Evolutionary conservation across 2,888 invertebrate genomes (phyloP).

Genomic region (Alloscopus bannaensis): DNA sequence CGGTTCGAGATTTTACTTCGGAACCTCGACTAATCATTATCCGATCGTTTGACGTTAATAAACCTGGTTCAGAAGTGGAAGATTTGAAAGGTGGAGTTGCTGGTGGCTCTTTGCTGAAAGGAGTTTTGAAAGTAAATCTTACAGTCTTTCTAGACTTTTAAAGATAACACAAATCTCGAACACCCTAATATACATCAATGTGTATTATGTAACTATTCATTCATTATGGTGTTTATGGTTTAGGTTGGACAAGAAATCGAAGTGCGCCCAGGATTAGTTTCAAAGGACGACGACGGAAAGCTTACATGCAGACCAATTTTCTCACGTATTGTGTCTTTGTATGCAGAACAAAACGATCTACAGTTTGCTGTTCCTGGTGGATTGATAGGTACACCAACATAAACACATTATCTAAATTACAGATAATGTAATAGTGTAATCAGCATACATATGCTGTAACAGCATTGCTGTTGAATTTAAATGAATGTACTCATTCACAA

Average conservation of each 20-base stretch:
- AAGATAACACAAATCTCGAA: neutral
- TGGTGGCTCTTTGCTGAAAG: slow-evolving; percentile 97
- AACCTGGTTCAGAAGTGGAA: slow-evolving; percentile 98
- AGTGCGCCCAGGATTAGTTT: slow-evolving; percentile 97
- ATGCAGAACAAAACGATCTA: slow-evolving; percentile 98
- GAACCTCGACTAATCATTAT: slow-evolving; percentile 96
- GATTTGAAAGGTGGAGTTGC: slow-evolving; percentile 99
- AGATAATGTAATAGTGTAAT: neutral
- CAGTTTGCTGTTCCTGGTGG: slow-evolving; percentile 99
- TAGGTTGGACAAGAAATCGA: slow-evolving; percentile 98
- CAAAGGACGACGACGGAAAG: slow-evolving; percentile 96
- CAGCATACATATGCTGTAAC: neutral
- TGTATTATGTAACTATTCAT: too few species aligned
- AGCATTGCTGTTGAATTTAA: too few species aligned
- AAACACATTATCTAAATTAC: neutral
- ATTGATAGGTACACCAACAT: slow-evolving; percentile 84
- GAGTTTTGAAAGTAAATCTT: slow-evolving; percentile 90
- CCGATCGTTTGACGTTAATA: slow-evolving; percentile 99
- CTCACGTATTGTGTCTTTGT: slow-evolving; percentile 96
- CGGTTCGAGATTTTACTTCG: slow-evolving; percentile 94
- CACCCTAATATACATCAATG: too few species aligned
- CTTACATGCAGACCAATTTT: slow-evolving; percentile 97
- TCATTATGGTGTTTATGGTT: slow-evolving; percentile 8
- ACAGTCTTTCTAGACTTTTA: neutral
- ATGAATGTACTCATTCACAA: too few species aligned